These are phyloP conservation scores for Morbakka virulenta DNA, from an alignment of 30 jellyfish, hydroid and myxozoan species.

Conservation along the genomic window DNA sequence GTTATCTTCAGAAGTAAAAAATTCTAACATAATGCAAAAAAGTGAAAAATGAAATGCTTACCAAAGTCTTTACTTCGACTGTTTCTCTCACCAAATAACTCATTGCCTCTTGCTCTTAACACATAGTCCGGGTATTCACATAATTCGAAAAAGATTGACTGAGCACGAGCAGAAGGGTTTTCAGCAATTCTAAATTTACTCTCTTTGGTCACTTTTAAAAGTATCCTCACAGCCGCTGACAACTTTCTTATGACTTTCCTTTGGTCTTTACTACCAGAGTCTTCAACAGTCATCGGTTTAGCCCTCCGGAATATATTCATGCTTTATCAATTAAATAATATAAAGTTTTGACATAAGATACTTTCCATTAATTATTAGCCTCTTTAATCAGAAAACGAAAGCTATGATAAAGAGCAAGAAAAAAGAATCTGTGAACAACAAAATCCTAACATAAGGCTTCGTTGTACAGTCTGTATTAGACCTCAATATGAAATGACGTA, in stretches of 20 bases:
- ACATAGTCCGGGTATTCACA: background rate
- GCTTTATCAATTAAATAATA: too few relatives aligned
- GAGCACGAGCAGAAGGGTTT: background rate
- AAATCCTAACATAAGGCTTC: too few relatives aligned
- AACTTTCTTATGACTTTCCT: conserved; percentile 42
- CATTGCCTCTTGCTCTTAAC: background rate
- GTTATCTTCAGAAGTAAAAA: too few relatives aligned
- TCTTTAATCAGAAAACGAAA: too few relatives aligned
- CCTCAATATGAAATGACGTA: too few relatives aligned
- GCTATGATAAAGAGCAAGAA: too few relatives aligned
- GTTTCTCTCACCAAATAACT: background rate
- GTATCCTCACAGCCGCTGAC: conserved; percentile 36
- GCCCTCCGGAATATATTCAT: background rate
- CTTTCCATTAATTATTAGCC: too few relatives aligned
- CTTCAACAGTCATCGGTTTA: background rate
- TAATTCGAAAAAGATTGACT: background rate
- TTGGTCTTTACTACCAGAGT: conserved; percentile 32
- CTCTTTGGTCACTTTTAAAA: conserved; percentile 31
- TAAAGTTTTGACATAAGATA: too few relatives aligned
- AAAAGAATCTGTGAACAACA: too few relatives aligned
- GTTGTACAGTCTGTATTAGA: too few relatives aligned
- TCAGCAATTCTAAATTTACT: conserved; percentile 54
- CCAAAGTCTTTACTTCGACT: background rate
- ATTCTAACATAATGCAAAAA: too few relatives aligned
- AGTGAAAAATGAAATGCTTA: background rate